These are phyloP conservation scores for Sphinx pinastri DNA, from an alignment of 2,888 invertebrate species.

Conservation along the genomic window DNA sequence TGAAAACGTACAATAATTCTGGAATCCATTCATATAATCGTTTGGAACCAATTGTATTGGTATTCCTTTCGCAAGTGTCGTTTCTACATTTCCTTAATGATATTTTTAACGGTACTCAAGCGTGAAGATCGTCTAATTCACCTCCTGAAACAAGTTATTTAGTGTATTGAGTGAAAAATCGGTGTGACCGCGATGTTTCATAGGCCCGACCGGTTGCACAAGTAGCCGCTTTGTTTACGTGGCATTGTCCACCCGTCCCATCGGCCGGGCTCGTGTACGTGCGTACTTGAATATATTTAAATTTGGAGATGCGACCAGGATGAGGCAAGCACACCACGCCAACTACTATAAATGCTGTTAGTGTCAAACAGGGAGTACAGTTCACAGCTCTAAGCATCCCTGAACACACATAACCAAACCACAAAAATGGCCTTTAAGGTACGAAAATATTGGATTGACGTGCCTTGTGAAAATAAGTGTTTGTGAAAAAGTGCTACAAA, in stretches of 20 bases:
- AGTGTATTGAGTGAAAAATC: constrained; percentile 59
- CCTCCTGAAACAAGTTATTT: constrained; percentile 58
- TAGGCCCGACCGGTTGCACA: constrained; percentile 72
- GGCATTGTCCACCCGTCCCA: constrained; percentile 78
- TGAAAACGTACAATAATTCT: background rate
- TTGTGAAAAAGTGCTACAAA: constrained; percentile 39
- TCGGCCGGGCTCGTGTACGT: constrained; percentile 69
- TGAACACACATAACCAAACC: constrained; percentile 64
- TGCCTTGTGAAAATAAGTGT: constrained; percentile 35
- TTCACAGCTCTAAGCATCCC: constrained; percentile 70
- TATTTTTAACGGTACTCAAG: constrained; percentile 43
- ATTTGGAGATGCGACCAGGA: constrained; percentile 82
- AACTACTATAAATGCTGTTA: constrained; percentile 74
- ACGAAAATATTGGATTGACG: constrained; percentile 53
- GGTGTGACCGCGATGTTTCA: constrained; percentile 72
- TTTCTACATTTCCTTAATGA: constrained; percentile 43
- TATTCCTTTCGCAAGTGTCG: constrained; percentile 36
- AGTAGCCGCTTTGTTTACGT: constrained; percentile 74
- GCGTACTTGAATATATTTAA: constrained; percentile 84
- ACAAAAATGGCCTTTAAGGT: constrained; percentile 78
- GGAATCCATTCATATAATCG: background rate
- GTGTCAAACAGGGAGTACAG: constrained; percentile 69
- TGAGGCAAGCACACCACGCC: constrained; percentile 70
- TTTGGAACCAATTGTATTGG: background rate
- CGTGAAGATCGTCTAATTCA: constrained; percentile 51